Conservation (phyloP, 2,888 invertebrate genomes). For the Paralinhomoeus sp. region DNA sequence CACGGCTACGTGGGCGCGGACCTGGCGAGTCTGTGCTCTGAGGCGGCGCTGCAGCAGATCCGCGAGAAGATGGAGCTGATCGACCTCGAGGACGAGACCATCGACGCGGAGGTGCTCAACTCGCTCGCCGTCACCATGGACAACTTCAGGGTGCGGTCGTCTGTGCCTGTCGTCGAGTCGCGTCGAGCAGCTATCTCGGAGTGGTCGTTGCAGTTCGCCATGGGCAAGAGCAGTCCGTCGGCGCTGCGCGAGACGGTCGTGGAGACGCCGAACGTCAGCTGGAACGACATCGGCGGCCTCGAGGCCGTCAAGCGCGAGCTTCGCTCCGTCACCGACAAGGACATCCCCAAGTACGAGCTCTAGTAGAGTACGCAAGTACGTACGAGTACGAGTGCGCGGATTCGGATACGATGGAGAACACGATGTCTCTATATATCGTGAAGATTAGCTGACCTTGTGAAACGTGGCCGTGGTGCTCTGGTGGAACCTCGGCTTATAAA, state of each 20-base stretch:
- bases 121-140: constrained; percentile 96
- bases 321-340: constrained; percentile 92
- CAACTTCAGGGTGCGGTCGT: constrained; percentile 57
- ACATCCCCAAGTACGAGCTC: constrained; percentile 99
- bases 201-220: constrained; percentile 59
- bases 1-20: constrained; percentile 99
- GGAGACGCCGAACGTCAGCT: constrained; percentile 87
- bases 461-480: too few relatives aligned
- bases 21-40: constrained; percentile 89
- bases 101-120: constrained; percentile 89
- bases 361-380: constrained; percentile 99
- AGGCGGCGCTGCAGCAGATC: constrained; percentile 96
- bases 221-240: constrained; percentile 94
- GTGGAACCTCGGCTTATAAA: too few relatives aligned
- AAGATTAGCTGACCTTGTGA: too few relatives aligned
- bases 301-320: constrained; percentile 82
- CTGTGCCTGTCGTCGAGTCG: background rate
- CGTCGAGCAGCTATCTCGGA: too few relatives aligned
- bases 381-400: constrained; percentile 93
- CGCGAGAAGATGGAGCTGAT: constrained; percentile 99
- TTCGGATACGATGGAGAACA: too few relatives aligned
- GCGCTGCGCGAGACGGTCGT: constrained; percentile 96
- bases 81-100: constrained; percentile 94
- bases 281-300: constrained; percentile 92
- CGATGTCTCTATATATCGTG: too few relatives aligned